Conservation (phyloP, 2,797 vertebrate species). For the Huso huso region DNA sequence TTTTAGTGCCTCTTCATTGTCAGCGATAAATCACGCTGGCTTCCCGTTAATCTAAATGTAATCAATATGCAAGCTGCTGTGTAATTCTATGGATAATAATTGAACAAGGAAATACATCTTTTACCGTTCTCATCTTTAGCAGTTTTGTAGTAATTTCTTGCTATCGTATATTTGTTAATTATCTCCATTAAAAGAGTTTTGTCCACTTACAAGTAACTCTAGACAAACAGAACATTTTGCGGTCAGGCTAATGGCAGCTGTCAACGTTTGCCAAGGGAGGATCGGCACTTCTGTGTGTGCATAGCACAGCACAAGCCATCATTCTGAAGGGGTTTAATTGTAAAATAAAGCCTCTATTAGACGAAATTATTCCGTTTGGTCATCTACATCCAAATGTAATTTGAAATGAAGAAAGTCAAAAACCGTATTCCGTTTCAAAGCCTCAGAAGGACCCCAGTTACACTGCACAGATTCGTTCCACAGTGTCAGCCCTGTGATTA, state of each 20-base stretch:
- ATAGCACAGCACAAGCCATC: not conserved
- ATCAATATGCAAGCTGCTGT: no score
- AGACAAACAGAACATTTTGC: not conserved
- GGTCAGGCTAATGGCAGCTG: not conserved
- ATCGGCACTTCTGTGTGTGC: not conserved
- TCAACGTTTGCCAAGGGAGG: not conserved
- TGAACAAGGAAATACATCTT: no score
- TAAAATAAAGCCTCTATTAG: slow-evolving; percentile 5
- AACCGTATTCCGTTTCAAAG: slow-evolving; percentile 25
- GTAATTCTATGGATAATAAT: no score
- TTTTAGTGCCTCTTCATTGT: no score
- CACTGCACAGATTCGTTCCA: no score
- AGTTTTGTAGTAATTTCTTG: no score
- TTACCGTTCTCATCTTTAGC: no score
- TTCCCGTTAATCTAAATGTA: no score
- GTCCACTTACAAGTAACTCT: no score
- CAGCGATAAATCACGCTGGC: no score
- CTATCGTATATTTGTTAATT: no score
- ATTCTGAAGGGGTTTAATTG: not conserved
- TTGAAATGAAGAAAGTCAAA: slow-evolving; percentile 26
- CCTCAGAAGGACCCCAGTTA: slow-evolving; percentile 20
- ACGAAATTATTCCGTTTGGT: slow-evolving; percentile 17
- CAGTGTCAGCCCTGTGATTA: slow-evolving; percentile 36
- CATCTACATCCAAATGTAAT: slow-evolving; percentile 34
- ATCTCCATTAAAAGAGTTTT: no score